Evolutionary conservation across 2,797 vertebrate genomes (phyloP).

Genomic region (Schizothorax lantsangensis): DNA sequence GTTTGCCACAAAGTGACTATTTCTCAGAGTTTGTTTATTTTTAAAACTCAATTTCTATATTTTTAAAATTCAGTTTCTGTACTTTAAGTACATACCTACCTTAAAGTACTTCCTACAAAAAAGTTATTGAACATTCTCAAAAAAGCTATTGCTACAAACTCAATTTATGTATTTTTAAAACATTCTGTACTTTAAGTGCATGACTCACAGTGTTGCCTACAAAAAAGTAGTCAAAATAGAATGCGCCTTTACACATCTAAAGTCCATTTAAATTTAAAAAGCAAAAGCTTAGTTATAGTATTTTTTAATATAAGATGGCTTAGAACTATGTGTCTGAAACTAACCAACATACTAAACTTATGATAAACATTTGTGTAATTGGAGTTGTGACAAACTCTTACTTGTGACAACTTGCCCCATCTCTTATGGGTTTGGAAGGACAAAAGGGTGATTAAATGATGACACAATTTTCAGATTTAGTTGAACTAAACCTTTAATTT

Average conservation of each 20-base stretch:
- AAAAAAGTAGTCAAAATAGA: neutral
- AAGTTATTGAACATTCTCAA: neutral
- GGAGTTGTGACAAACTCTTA: neutral
- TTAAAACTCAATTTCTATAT: neutral
- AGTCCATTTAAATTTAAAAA: neutral
- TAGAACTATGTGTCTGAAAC: neutral
- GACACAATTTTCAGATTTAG: neutral
- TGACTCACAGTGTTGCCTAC: neutral
- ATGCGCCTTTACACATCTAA: neutral
- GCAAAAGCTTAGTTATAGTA: neutral
- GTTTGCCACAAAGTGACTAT: neutral
- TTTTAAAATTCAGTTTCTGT: neutral
- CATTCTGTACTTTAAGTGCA: neutral
- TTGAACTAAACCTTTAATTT: slow-evolving; percentile 12
- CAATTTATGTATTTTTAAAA: neutral
- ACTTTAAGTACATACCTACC: neutral
- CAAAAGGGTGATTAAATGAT: neutral
- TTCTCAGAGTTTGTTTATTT: neutral
- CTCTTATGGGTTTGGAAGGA: neutral
- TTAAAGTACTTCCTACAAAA: neutral
- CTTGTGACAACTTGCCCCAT: neutral
- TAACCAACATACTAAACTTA: neutral
- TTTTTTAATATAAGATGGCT: neutral
- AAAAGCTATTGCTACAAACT: neutral
- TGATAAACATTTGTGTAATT: neutral